Percentiles rank a stretch among this genome's conserved stretches.
phyloP scores from a whole-genome alignment of 2,888 invertebrate species.

The Meta bourneti region DNA sequence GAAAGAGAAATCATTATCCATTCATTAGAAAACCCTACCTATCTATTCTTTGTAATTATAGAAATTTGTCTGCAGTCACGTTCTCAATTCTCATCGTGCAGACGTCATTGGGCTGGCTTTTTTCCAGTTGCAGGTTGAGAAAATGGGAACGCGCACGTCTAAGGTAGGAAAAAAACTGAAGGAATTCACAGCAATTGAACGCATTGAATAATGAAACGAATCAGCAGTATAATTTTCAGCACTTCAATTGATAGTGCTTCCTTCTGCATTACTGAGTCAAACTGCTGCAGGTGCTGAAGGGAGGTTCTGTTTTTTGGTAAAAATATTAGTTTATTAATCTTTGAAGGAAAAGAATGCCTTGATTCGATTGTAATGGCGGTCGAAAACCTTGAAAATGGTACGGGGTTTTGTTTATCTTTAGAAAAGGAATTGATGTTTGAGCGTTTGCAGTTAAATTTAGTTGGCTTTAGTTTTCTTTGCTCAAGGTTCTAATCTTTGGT shows the following conservation, averaged over 20 bases:
- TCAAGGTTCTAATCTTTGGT: too few relatives aligned
- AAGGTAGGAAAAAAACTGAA: not conserved
- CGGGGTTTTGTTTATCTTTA: too few relatives aligned
- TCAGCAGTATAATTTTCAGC: not conserved
- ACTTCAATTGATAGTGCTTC: not conserved
- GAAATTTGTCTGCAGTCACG: not conserved
- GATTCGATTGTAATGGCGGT: too few relatives aligned
- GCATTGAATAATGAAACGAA: not conserved
- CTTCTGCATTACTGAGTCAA: too few relatives aligned
- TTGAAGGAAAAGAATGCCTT: too few relatives aligned
- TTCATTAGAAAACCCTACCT: conserved; percentile 35
- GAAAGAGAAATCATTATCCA: conserved; percentile 40
- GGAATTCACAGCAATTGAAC: not conserved
- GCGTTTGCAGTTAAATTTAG: too few relatives aligned
- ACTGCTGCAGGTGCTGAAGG: too few relatives aligned
- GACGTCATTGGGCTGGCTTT: not conserved
- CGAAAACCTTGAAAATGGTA: too few relatives aligned
- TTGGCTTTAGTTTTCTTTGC: too few relatives aligned
- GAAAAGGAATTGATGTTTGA: too few relatives aligned
- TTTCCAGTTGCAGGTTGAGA: not conserved
- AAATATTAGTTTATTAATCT: too few relatives aligned
- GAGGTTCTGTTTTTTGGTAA: too few relatives aligned
- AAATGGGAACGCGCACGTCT: not conserved
- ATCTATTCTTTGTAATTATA: conserved; percentile 4
- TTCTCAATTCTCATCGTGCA: not conserved